Evolutionary conservation across 1,140 invertebrate species (phyloP).

Genomic region (Xylocopa sonorina): DNA sequence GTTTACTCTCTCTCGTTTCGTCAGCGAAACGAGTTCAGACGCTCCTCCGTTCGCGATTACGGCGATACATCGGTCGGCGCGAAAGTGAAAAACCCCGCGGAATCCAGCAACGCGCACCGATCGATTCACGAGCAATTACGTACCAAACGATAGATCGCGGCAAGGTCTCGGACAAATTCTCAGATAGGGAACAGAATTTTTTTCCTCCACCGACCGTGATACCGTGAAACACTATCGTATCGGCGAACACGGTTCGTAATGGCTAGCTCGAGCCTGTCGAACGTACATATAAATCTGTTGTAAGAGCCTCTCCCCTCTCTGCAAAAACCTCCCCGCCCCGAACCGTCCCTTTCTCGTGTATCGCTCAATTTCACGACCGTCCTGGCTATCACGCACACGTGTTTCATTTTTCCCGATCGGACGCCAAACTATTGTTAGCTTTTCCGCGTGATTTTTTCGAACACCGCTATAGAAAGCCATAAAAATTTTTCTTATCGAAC

Average conservation of each 20-base stretch:
- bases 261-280: slow-evolving; percentile 21
- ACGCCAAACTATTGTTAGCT: no score
- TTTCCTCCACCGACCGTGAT: background rate
- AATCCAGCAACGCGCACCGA: background rate
- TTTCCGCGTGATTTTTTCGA: no score
- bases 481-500: no score
- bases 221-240: background rate
- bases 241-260: slow-evolving; percentile 43
- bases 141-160: background rate
- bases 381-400: background rate
- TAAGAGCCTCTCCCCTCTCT: slow-evolving; percentile 40
- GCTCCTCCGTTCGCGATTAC: background rate
- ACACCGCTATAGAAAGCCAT: no score
- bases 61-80: background rate
- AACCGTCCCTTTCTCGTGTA: background rate
- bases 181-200: slow-evolving; percentile 5
- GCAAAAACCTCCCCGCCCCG: slow-evolving; percentile 37
- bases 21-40: background rate
- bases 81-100: background rate
- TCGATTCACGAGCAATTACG: background rate
- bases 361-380: slow-evolving; percentile 19
- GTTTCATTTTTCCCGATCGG: background rate
- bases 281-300: slow-evolving; percentile 60
- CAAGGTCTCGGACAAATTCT: slow-evolving; percentile 7
- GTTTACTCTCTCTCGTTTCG: no score